Base-by-base conservation (phyloP, 2,888 invertebrate species). In the Nomada goodeniana region DNA sequence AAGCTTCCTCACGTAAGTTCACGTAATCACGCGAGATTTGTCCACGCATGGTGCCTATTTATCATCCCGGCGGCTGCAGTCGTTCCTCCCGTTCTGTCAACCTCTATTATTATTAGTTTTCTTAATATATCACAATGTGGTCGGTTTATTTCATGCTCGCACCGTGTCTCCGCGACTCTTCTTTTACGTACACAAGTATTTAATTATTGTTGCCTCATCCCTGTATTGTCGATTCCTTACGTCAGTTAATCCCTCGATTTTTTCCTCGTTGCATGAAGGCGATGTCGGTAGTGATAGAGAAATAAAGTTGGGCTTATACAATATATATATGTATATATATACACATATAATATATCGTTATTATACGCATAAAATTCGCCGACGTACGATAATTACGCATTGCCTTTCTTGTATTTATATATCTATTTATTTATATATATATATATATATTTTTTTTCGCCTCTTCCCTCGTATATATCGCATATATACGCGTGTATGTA, bases 141-240 rank as follows among this genome's bases (percentile, higher is more conserved):
- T 92, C 89, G 91, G 90, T 80, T 83, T 71, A 74, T 59, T 55
- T 50, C 75, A 23, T 69, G 64, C 61, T 67, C 85, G 65, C 82
- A 64, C 65, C 68, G 67, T 68, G 44, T 63, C 63, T 29, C 61
- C 82, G 79, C 61, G 53, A 64, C 67, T 55, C 63, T 53, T 61
- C 85, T 82, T 89, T 88, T 91, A 91, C 91, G 88, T 92, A 91
- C 90, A 89, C 89, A 89, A 67, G 80, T 80, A 80, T 92, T 89
- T 92, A 90, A 89, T 92, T 93, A 93, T 93, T 93, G 93, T 93
- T 93, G 93, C 91, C 92, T 92, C 92, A 92, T 93, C 93, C 93
- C 93, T 93, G 93, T 93, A 93, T 93, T 93, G 93, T 93, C 93
- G 92, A 91, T 93, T 93, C 90, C 91, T 91, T 89, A 87, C 88